These are phyloP conservation scores for Chlorospingus semifuscus DNA, from an alignment of 2,797 vertebrate genomes.

Conservation along the genomic window DNA sequence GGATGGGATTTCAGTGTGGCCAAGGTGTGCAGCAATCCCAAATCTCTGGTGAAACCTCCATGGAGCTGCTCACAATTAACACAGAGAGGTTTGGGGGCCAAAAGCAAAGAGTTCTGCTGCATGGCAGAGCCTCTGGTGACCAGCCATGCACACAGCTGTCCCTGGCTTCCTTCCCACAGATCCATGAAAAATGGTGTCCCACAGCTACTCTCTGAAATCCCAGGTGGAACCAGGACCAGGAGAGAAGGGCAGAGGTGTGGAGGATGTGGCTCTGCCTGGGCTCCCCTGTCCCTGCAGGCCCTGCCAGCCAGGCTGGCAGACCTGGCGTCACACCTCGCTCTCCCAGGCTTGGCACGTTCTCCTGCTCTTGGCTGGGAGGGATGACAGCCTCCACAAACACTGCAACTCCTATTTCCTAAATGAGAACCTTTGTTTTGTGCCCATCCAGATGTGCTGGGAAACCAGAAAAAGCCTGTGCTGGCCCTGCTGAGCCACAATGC, in stretches of 20 bases:
- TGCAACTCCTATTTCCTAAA: background rate
- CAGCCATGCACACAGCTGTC: rapidly evolving
- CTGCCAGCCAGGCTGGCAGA: background rate
- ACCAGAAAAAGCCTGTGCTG: background rate
- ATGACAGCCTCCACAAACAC: background rate
- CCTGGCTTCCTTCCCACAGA: rapidly evolving
- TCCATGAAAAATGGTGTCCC: rapidly evolving
- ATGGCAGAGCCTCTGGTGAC: background rate
- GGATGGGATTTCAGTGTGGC: background rate
- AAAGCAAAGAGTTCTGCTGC: background rate
- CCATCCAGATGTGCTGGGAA: background rate
- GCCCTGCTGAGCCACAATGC: background rate
- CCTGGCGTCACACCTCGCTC: rapidly evolving
- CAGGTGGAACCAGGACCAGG: rapidly evolving
- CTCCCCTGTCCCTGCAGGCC: background rate
- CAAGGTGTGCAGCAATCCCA: background rate
- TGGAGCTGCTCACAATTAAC: background rate
- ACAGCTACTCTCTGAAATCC: background rate
- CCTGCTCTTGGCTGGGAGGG: background rate
- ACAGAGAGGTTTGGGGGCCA: background rate
- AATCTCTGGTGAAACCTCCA: background rate
- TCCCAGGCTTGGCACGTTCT: background rate
- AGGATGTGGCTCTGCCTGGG: background rate
- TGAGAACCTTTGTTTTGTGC: background rate
- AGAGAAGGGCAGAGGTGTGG: background rate